phyloP scores from a whole-genome alignment of 53 echinoderm and acorn worm species.

The Astropecten irregularis region DNA sequence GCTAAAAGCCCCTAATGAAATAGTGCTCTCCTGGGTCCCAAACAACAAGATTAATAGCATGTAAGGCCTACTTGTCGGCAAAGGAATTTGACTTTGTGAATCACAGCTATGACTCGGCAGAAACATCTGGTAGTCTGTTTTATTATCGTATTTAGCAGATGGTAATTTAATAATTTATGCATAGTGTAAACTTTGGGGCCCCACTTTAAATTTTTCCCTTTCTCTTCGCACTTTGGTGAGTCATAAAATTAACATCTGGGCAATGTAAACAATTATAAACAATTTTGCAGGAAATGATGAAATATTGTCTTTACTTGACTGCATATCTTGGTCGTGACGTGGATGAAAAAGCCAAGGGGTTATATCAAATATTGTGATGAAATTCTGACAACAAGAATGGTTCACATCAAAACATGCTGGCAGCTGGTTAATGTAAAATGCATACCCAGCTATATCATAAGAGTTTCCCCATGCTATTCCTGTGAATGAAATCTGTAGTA shows the following conservation, averaged over 20 bases:
- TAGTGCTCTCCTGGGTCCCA: too few relatives aligned
- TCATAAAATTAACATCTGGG: conserved; percentile 11
- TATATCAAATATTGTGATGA: too few relatives aligned
- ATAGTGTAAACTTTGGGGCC: too few relatives aligned
- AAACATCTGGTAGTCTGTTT: conserved; percentile 33
- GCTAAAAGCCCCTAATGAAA: too few relatives aligned
- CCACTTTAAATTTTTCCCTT: background rate
- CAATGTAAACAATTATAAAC: conserved; percentile 24
- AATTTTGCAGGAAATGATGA: background rate
- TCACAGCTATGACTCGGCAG: conserved; percentile 17
- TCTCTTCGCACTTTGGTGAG: conserved; percentile 15
- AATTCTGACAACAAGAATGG: too few relatives aligned
- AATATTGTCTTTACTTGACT: background rate
- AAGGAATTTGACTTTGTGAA: conserved; percentile 21
- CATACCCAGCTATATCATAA: too few relatives aligned
- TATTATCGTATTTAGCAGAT: conserved; percentile 1
- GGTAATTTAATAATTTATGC: conserved; percentile 22
- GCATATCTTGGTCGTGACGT: too few relatives aligned
- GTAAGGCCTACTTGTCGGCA: conserved; percentile 9
- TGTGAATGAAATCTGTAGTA: too few relatives aligned
- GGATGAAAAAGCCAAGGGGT: too few relatives aligned
- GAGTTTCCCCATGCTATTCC: too few relatives aligned
- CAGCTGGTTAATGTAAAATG: too few relatives aligned
- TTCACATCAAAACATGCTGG: too few relatives aligned
- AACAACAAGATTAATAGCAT: background rate